Evolutionary conservation across 2,888 invertebrate species (phyloP).

Genomic region (Drosophila colorata): DNA sequence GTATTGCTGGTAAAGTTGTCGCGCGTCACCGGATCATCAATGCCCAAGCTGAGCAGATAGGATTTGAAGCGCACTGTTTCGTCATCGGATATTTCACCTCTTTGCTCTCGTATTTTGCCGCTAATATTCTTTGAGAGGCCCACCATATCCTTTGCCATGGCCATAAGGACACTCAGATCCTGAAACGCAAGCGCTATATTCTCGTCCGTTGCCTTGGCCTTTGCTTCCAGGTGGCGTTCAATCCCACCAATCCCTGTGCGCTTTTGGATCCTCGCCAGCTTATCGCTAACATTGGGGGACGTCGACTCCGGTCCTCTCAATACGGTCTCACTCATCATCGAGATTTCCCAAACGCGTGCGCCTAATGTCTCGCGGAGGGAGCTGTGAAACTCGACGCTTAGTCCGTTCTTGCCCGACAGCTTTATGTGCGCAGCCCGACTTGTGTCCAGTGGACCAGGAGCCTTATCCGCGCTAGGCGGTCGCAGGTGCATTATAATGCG

Average conservation of each 20-base stretch:
- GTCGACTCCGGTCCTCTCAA: conserved; percentile 57
- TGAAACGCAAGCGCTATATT: conserved; percentile 97
- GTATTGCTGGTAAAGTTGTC: conserved; percentile 94
- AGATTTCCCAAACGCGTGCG: conserved; percentile 88
- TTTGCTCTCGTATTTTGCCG: conserved; percentile 95
- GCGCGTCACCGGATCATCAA: conserved; percentile 98
- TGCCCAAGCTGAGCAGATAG: conserved; percentile 97
- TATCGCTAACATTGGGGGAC: conserved; percentile 39
- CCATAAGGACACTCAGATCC: conserved; percentile 97
- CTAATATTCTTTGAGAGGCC: conserved; percentile 95
- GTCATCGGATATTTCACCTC: conserved; percentile 98
- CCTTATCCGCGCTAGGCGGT: conserved; percentile 88
- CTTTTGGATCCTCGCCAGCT: conserved; percentile 87
- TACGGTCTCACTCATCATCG: conserved; percentile 39
- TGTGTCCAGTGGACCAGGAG: conserved; percentile 90
- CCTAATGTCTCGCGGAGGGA: conserved; percentile 88
- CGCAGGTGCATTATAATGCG: conserved; percentile 92
- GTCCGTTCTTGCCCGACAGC: conserved; percentile 94
- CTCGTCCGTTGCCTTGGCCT: conserved; percentile 95
- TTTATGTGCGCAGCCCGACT: conserved; percentile 92
- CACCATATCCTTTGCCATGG: conserved; percentile 99
- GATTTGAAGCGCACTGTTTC: conserved; percentile 98
- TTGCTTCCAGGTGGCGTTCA: conserved; percentile 95
- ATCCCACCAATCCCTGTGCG: conserved; percentile 98
- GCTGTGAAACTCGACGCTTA: conserved; percentile 88